Evolutionary conservation across 2,888 invertebrate species (phyloP), one percentile per base, ranked within the genome.

Genomic region (Notodromas monacha): DNA sequence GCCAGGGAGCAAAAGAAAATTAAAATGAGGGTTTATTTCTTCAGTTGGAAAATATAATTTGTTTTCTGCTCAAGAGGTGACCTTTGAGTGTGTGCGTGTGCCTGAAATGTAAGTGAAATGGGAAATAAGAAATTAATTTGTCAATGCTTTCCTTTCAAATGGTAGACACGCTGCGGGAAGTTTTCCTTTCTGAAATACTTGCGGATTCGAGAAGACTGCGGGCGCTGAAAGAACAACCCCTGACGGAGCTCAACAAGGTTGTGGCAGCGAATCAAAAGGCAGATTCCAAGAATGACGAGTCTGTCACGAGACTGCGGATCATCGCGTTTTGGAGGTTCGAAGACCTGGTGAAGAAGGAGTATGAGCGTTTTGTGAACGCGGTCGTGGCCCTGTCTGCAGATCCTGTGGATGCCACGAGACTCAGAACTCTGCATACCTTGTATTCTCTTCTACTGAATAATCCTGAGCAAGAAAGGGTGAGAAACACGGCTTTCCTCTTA

Each of bases 381-480:
- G 41, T 81, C 28, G 65, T 68, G 42, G 58, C 55, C 29, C 62
- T 72, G 34, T 64, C 69, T 0, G 65, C 68, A 33, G 76, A 77
- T 42, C 63, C 68, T 0, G 61, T 79, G 1, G 69, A 73, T 31
- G 58, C 63, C 0, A 68, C 70, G 39, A 68, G 72, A 43, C 67
- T 69, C 44, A 73, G 72, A 45, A 68, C 74, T 0, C 60, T 77
- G 16, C 42, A 45, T 4, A 57, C 63, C 1, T 61, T 76, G 58
- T 65, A 61, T 13, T 66, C 68, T 38, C 47, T 84, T 12, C 49
- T 84, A 15, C 58, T 62, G 40, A 62, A 63, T 29, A 69, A 74
- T 46, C 63, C 72, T 0, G 81, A 84, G 45, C 67, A 72, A 44
- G 79, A 81, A 49, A 65, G 66, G 56, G 69, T 70, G 48, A 41